A percentile compares a stretch with the other conserved stretches of the same genome.
phyloP scores from a whole-genome alignment of 2,113 vertebrate genomes.

The Odocoileus virginianus region DNA sequence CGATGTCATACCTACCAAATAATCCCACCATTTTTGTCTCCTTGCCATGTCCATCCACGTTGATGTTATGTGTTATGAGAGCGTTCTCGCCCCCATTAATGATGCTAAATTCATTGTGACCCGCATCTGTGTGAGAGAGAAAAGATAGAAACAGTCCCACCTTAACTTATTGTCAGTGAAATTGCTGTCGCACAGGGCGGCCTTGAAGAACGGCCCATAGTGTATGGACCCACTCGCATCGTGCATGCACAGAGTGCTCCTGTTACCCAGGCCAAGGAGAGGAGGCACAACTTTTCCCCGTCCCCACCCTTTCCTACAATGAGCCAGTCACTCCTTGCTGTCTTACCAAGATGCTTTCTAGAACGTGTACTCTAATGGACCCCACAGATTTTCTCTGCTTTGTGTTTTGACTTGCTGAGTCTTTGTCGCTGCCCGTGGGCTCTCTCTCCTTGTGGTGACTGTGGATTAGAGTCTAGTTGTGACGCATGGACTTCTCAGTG shows the following conservation, averaged over 20 bases:
- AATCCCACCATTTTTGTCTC: neutral
- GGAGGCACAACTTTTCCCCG: rapidly evolving
- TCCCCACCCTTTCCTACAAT: neutral
- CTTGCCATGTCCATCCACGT: neutral
- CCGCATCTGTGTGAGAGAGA: neutral
- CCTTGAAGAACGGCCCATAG: rapidly evolving
- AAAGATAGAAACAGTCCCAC: neutral
- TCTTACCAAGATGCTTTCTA: neutral
- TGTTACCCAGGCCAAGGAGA: rapidly evolving
- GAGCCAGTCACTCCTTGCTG: neutral
- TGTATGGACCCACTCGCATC: neutral
- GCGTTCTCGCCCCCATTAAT: rapidly evolving
- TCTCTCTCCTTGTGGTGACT: neutral
- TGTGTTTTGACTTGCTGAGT: neutral
- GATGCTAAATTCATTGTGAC: neutral
- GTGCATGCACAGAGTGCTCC: rapidly evolving
- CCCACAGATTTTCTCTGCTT: neutral
- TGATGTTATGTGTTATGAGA: rapidly evolving
- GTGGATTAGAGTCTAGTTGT: neutral
- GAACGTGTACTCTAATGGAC: neutral
- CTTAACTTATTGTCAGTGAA: neutral
- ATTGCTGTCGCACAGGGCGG: rapidly evolving
- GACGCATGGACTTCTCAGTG: rapidly evolving
- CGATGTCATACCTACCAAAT: neutral
- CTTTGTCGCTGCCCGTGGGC: neutral